Base-by-base conservation (phyloP, 2,888 invertebrate species). In the Rhodophaea formosa region DNA sequence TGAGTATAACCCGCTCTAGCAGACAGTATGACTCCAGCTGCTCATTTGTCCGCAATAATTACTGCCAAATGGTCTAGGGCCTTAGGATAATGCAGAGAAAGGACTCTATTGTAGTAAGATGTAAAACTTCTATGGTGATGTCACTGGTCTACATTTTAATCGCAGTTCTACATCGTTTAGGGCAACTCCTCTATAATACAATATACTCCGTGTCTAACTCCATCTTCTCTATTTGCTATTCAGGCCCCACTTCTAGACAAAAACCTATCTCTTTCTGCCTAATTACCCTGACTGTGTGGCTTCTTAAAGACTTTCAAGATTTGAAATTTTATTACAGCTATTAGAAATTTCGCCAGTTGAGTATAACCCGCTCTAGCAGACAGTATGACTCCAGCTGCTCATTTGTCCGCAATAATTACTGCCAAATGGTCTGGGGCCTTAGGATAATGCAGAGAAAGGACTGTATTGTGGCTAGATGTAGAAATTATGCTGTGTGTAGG, bases 21-120 rank as follows among this genome's bases (percentile, higher is more conserved):
- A 35, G 35, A 35, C 35, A 35, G 35, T 35, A 10, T 35, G 35
- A 10, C 35, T 3, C 35, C 53, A 54, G 55, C 56, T 45, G 66
- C 64, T 74, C 68, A 75, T 75, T 76, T 74, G 73, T 75, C 72
- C 69, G 64, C 62, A 63, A 61, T 74, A 76, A 76, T 76, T 76
- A 63, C 66, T 57, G 60, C 63, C 69, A 71, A 75, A 70, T 75
- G 67, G 72, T 35, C 35, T 10, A 8, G 3, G 35, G 67, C 67
- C 64, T 49, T 54, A 32, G 62, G 61, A 68, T 71, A 73, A 72
- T 71, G 47, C 43, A 49, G 58, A 43, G 58, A 60, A 51, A 58
- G 57, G 53, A 44, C 47, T 46, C 29, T 53, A 55, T 55, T 55
- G 58, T 39, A 49, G 45, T 46, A 29, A 16, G 10, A 39, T 43